Base-by-base conservation (phyloP, 1,140 invertebrate genomes). In the Littorina saxatilis region DNA sequence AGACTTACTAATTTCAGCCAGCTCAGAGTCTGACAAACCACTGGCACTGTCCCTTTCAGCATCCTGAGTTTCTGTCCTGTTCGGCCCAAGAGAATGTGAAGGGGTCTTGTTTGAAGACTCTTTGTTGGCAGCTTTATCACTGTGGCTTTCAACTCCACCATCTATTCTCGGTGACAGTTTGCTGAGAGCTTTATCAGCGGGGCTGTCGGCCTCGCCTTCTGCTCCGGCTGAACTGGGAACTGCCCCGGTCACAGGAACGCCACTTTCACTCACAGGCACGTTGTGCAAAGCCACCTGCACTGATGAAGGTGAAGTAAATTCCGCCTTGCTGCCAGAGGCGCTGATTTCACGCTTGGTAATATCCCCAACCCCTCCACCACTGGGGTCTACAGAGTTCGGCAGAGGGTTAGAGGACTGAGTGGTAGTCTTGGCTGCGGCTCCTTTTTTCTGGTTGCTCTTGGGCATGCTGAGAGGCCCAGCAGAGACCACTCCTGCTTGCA, bases 381-480 rank as follows among this genome's bases (percentile, higher is more conserved):
- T 35, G 37, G 40, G 29, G 7, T 58, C 35, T 39, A 66, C 27
- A 73, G 50, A 52, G 27, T 78, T 63, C 13, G 32, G 55, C 13
- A 52, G 27, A 29, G 15, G 15, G 52, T n/a, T 39, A 20, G 47
- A 37, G 7, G 11, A 4, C 66, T 61, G 63, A 13, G 35, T 40
- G 15, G 15, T 61, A 39, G n/a, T n/a, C 29, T 35, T 40, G 17
- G 39, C 37, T 66, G 35, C 20, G 63, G 15, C 39, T n/a, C 17
- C 52, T 27, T 11, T 15, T 39, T 23, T 35, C 23, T 37, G 58
- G 52, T 72, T 66, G 20, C 63, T 84, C 40, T 52, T 32, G 1
- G 80, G 80, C 63, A 82, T 75, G 7, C 32, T 83, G 7, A 83
- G 70, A 27, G 83, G 79, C 43, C 81, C 79, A n/a, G 52, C 66